Percentiles rank a stretch among this genome's conserved stretches.
Evolutionary conservation across 1,140 invertebrate species (phyloP).

Genomic region (Ceratina australensis): DNA sequence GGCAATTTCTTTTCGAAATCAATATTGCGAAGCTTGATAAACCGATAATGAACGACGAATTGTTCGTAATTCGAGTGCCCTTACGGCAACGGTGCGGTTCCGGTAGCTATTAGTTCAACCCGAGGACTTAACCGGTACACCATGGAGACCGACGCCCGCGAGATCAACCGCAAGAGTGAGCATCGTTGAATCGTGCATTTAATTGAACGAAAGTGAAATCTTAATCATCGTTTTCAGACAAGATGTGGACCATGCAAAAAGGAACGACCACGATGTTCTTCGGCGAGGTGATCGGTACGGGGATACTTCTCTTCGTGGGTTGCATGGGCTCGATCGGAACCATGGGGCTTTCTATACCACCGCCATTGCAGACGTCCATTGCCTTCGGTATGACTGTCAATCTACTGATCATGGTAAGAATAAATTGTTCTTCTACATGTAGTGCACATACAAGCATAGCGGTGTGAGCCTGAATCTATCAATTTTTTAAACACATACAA

Average conservation of each 20-base stretch:
- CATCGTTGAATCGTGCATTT: background rate
- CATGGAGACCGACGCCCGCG: constrained; percentile 29
- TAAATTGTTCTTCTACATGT: background rate
- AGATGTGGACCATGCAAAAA: constrained; percentile 64
- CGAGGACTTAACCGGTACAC: background rate
- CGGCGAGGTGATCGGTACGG: constrained; percentile 87
- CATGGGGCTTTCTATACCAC: constrained; percentile 66
- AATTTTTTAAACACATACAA: too few relatives aligned
- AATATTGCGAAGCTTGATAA: constrained; percentile 26
- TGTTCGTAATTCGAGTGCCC: constrained; percentile 35
- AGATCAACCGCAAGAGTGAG: background rate
- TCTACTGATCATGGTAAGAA: constrained; percentile 82
- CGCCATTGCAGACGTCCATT: constrained; percentile 82
- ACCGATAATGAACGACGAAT: constrained; percentile 15
- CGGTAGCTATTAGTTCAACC: background rate
- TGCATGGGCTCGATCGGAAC: constrained; percentile 84
- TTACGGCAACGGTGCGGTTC: background rate
- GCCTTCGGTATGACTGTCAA: constrained; percentile 87
- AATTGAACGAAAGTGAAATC: background rate
- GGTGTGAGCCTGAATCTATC: too few relatives aligned
- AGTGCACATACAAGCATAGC: too few relatives aligned
- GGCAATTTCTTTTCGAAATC: constrained; percentile 26
- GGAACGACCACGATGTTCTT: constrained; percentile 70
- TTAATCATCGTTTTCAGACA: constrained; percentile 3
- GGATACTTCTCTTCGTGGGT: constrained; percentile 86